Evolutionary conservation across 2,888 invertebrate species (phyloP).

Genomic region (Nineta flava): DNA sequence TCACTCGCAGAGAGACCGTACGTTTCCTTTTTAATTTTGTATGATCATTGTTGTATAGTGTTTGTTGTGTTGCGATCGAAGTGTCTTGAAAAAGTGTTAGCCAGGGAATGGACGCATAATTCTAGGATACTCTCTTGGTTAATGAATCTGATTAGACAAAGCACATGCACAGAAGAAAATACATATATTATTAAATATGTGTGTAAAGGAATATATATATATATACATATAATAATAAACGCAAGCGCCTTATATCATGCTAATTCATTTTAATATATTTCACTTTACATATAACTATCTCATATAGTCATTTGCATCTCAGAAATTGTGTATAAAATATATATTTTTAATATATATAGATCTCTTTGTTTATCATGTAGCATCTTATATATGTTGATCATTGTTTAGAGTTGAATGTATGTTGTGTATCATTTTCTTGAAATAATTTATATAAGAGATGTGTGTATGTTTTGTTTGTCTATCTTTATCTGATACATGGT

Average conservation of each 20-base stretch:
- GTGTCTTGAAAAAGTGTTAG: slow-evolving; percentile 31
- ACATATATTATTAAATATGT: slow-evolving; percentile 20
- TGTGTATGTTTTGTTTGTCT: background rate
- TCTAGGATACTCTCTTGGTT: slow-evolving; percentile 34
- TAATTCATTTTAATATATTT: slow-evolving; percentile 1
- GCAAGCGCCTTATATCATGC: slow-evolving; percentile 25
- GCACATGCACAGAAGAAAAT: slow-evolving; percentile 26
- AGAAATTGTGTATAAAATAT: too few relatives aligned
- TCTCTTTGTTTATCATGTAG: background rate
- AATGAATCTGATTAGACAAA: slow-evolving; percentile 42
- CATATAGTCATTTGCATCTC: background rate
- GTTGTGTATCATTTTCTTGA: slow-evolving; percentile 1
- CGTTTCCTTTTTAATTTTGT: too few relatives aligned
- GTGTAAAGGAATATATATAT: slow-evolving; percentile 18
- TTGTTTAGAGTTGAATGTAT: background rate
- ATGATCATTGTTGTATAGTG: too few relatives aligned
- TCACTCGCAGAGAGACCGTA: too few relatives aligned
- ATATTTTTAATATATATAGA: background rate
- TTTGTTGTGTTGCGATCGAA: too few relatives aligned
- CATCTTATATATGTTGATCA: background rate
- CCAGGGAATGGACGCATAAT: slow-evolving; percentile 35
- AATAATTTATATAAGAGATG: background rate
- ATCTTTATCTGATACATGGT: slow-evolving; percentile 3
- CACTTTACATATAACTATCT: background rate
- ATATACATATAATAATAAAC: slow-evolving; percentile 14